A percentile compares a stretch with the other conserved stretches of the same genome.
Evolutionary conservation across 2,888 invertebrate species (phyloP).

Genomic region (Geophilus truncorum): DNA sequence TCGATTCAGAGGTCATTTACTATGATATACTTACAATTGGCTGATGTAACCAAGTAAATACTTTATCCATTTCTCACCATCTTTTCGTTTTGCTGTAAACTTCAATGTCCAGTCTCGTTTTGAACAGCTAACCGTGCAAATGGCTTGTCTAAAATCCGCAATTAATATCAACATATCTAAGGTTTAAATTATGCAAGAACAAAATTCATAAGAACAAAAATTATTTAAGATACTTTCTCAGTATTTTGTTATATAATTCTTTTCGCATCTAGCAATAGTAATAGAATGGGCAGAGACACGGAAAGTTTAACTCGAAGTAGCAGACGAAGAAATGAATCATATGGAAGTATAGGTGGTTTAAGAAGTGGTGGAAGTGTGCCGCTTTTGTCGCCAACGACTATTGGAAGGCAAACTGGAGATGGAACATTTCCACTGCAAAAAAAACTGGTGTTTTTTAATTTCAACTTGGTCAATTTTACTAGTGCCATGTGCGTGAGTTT

Average conservation of each 20-base stretch:
- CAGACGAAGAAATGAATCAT: not conserved
- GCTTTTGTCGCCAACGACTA: not conserved
- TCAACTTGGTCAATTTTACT: constrained; percentile 75
- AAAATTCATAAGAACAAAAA: too few species aligned
- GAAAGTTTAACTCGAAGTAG: not conserved
- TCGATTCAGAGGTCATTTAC: not conserved
- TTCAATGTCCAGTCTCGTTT: not conserved
- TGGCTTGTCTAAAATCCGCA: too few species aligned
- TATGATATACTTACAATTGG: not conserved
- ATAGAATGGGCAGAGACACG: not conserved
- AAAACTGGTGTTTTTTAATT: constrained; percentile 65
- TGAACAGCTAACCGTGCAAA: too few species aligned
- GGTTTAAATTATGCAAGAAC: too few species aligned
- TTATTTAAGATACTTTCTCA: too few species aligned
- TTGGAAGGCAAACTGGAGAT: not conserved
- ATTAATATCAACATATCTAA: too few species aligned
- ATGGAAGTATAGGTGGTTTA: not conserved
- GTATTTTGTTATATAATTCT: too few species aligned
- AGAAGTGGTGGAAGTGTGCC: not conserved
- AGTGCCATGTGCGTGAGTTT: constrained; percentile 77
- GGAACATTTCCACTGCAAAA: not conserved
- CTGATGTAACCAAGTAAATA: not conserved
- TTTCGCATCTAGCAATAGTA: too few species aligned
- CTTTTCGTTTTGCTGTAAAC: not conserved
- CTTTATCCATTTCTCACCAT: not conserved